Evolutionary conservation across 2,113 vertebrate species (phyloP), one percentile per base, ranked within the genome.

Genomic region (Leucoraja erinaceus): DNA sequence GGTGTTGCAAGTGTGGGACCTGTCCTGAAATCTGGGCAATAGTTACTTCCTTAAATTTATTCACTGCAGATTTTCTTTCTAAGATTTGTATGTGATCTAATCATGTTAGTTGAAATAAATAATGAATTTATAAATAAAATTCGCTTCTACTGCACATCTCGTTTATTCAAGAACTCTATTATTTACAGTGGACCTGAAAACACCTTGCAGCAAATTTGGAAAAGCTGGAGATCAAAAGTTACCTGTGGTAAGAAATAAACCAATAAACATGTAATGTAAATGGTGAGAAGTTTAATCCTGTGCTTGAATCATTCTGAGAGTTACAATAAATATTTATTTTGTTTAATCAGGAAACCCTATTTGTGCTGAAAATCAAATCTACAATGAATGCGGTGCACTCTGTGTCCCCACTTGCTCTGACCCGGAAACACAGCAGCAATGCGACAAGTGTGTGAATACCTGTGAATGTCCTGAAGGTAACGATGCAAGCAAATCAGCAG

Each of bases 341-440:
- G 20, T 70, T 8, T 83, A 93, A 68, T 7, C 92, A 96, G 95
- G 33, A 91, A 94, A 93, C 68, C 95, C 74, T 28, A 28, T 0
- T 0, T 96, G 95, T 74, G 94, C 95, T 93, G 93, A 94, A 79
- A 94, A 94, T 8, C 94, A 95, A 9, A 93, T 95, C 68, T 95
- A 96, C 86, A 94, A 94, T 88, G 95, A 96, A 93, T 95, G 95
- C 70, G 94, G 94, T 6, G 95, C 93, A 59, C 86, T 94, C 3
- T 95, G 94, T 47, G 94, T 94, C 54, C 94, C 94, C 20, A 95
- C 95, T 38, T 96, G 95, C 84, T 96, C 95, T 38, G 95, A 96
- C 22, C 94, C 94, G 83, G 93, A 94, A 74, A 95, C 94, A 66
- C 95, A 94, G 78, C 94, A 96, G 86, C 94, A 95, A 63, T 90